These are phyloP conservation scores for Pipra filicauda DNA, from an alignment of 2,113 vertebrate species.

Conservation along the genomic window DNA sequence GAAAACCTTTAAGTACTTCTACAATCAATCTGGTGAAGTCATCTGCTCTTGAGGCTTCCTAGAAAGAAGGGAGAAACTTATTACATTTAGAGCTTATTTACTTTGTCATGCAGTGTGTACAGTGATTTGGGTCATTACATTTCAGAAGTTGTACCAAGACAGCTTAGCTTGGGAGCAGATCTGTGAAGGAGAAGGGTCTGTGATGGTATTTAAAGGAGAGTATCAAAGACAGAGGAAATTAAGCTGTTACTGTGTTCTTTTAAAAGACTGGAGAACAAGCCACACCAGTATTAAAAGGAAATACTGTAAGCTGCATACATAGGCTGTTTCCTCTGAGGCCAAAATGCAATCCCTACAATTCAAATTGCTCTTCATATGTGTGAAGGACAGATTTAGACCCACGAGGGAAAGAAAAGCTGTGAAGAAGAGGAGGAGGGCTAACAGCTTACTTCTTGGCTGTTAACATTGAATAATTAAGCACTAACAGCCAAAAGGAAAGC, in stretches of 20 bases:
- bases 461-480: constrained; percentile 65
- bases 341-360: constrained; percentile 29
- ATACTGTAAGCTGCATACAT: background rate
- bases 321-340: constrained; percentile 27
- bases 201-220: background rate
- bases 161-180: background rate
- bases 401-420: constrained; percentile 47
- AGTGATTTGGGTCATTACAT: background rate
- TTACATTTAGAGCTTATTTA: background rate
- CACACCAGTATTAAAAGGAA: background rate
- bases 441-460: constrained; percentile 72
- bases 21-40: background rate
- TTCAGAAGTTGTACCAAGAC: background rate
- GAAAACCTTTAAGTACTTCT: background rate
- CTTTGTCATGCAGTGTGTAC: background rate
- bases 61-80: background rate
- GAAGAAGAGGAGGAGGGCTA: constrained; percentile 67
- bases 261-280: background rate
- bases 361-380: constrained; percentile 30
- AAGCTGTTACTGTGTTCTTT: background rate
- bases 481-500: constrained; percentile 70
- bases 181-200: background rate
- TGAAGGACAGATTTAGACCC: constrained; percentile 69
- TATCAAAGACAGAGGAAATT: background rate
- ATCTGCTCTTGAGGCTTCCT: background rate